Percentiles rank a stretch among this genome's conserved stretches.
phyloP scores from a whole-genome alignment of 2,797 vertebrate genomes.

The Coregonus ussuriensis region DNA sequence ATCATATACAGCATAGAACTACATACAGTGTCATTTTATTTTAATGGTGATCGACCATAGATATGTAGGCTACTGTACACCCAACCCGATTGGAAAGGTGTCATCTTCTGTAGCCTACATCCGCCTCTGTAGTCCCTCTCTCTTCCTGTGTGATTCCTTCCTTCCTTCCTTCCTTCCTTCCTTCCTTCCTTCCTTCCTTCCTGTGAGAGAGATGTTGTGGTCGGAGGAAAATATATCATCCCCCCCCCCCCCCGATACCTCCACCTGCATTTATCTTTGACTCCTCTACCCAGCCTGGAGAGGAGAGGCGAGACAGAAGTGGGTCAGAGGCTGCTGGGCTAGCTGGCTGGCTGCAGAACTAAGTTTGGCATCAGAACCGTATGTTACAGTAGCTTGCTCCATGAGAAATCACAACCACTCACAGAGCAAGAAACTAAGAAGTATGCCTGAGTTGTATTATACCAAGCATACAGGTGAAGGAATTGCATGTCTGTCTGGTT shows the following conservation, averaged over 20 bases:
- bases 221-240: slow-evolving; percentile 25
- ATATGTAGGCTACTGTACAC: neutral
- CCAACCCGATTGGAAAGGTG: neutral
- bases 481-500: neutral
- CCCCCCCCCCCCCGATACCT: slow-evolving; percentile 16
- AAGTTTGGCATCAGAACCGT: slow-evolving; percentile 31
- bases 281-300: slow-evolving; percentile 28
- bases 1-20: neutral
- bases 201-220: neutral
- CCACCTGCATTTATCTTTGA: slow-evolving; percentile 54
- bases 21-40: neutral
- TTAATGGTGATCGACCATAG: neutral
- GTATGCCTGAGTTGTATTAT: slow-evolving; percentile 3
- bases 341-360: neutral
- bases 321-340: slow-evolving; percentile 9
- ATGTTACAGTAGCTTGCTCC: slow-evolving; percentile 10
- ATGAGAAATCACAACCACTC: slow-evolving; percentile 17
- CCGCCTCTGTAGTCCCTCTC: neutral
- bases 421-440: slow-evolving; percentile 10
- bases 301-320: neutral
- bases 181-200: neutral
- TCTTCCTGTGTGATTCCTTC: neutral
- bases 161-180: too few relatives aligned
- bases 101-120: too few relatives aligned
- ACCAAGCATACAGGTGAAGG: neutral